Base-by-base conservation (phyloP, 2,113 vertebrate species). In the Nibea albiflora region DNA sequence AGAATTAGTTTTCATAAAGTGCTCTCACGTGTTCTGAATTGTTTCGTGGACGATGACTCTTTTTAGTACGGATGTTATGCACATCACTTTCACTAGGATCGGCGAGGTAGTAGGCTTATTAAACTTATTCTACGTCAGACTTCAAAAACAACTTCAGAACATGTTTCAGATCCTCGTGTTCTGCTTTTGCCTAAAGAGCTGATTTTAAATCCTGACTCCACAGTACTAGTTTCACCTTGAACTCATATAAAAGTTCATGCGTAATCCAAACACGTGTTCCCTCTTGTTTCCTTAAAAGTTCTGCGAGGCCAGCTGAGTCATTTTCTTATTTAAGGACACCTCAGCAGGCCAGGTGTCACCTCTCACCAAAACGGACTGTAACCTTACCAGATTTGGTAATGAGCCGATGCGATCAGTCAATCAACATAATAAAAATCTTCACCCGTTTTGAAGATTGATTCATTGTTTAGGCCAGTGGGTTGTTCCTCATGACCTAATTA, bases 11-110 rank as follows among this genome's bases (percentile, higher is more conserved):
- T 84, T 75, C 52, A 49, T n/a, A 52, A 81, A 73, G 47, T 31
- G 39, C 68, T 62, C 42, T 73, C 54, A 54, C 52, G 62, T 57
- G 52, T 83, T 76, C 68, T 53, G 66, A 56, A 50, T 31, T 11
- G 39, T 80, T 85, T 85, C 71, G 76, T 56, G 60, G 61, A 3
- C 31, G 84, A 85, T 87, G 85, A 70, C 52, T 72, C 70, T 31
- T 78, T 78, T 78, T 69, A 61, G 26, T 35, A 17, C 17, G 50
- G n/a, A 61, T 79, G 56, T 78, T 56, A 58, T 57, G 54, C 28
- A 60, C 58, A 82, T 80, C 24, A 42, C 35, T 53, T 83, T 77
- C 56, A 61, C 53, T 42, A 20, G 60, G 58, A 39, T 66, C 4
- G 11, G 28, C n/a, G 14, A 63, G 73, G 24, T 19, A 35, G 44